These are phyloP conservation scores for Toxotes lorentzi DNA, from an alignment of 2,797 vertebrate species.

Conservation along the genomic window DNA sequence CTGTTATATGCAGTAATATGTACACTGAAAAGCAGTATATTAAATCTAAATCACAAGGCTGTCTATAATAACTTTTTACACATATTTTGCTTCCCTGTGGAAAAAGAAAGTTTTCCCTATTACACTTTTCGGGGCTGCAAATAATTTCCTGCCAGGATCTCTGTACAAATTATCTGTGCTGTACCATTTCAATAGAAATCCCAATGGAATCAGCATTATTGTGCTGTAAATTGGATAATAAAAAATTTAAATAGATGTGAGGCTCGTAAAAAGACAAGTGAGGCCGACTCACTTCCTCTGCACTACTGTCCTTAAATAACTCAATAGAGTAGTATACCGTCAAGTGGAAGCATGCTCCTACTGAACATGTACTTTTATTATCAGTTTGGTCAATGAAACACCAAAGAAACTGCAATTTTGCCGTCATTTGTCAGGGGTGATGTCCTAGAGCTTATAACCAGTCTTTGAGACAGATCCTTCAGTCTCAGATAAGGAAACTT, in stretches of 20 bases:
- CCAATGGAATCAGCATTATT: slow-evolving; percentile 28
- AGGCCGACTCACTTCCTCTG: slow-evolving; percentile 40
- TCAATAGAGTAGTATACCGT: neutral
- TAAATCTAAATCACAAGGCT: slow-evolving; percentile 8
- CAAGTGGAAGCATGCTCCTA: neutral
- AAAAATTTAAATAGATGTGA: slow-evolving; percentile 36
- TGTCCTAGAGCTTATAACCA: neutral
- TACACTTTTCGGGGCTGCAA: slow-evolving; percentile 31
- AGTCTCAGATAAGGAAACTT: neutral
- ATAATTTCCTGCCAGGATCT: slow-evolving; percentile 35
- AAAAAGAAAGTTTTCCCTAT: slow-evolving; percentile 12
- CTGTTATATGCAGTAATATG: neutral
- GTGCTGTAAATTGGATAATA: slow-evolving; percentile 45
- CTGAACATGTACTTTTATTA: neutral
- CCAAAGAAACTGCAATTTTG: slow-evolving; percentile 2
- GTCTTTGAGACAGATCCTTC: neutral
- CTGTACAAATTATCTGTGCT: slow-evolving; percentile 25
- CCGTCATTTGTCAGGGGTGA: slow-evolving; percentile 9
- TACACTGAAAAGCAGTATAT: neutral
- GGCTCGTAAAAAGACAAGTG: slow-evolving; percentile 38
- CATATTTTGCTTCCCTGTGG: slow-evolving; percentile 10
- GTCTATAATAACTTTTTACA: slow-evolving; percentile 15
- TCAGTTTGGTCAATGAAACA: neutral
- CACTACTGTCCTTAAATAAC: slow-evolving; percentile 28
- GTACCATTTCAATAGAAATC: slow-evolving; percentile 36